phyloP scores from a whole-genome alignment of 2,888 invertebrate species.

The Theretra japonica region DNA sequence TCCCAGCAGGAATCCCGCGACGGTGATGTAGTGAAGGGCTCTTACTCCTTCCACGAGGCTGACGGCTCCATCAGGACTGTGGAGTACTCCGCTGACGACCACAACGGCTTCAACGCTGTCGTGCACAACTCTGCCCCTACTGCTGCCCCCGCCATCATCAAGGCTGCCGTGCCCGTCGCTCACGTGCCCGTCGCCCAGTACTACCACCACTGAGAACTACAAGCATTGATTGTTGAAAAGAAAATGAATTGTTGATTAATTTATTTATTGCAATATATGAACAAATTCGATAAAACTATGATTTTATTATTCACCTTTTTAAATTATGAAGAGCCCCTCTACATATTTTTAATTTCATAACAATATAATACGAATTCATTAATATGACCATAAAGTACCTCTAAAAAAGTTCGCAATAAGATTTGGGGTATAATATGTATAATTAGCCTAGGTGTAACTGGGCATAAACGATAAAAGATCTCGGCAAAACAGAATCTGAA shows the following conservation, averaged over 20 bases:
- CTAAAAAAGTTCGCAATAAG: too few species aligned
- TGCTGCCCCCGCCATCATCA: conserved; percentile 50
- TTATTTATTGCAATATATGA: conserved; percentile 40
- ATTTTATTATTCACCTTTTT: background rate
- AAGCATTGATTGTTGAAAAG: conserved; percentile 25
- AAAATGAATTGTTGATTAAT: conserved; percentile 39
- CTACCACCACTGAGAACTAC: conserved; percentile 52
- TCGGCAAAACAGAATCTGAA: too few species aligned
- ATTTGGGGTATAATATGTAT: too few species aligned
- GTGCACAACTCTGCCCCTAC: conserved; percentile 62
- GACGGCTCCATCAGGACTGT: conserved; percentile 80
- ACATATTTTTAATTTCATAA: too few species aligned
- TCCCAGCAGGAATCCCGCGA: conserved; percentile 76
- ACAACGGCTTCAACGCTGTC: conserved; percentile 71
- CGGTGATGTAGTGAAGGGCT: conserved; percentile 78
- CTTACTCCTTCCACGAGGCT: conserved; percentile 76
- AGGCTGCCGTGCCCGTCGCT: conserved; percentile 61
- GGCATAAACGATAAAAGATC: too few species aligned
- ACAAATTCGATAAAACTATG: background rate
- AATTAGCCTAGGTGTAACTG: too few species aligned
- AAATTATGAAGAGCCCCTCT: too few species aligned
- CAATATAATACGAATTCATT: too few species aligned
- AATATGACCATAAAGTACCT: too few species aligned
- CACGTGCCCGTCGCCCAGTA: conserved; percentile 48
- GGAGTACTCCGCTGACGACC: conserved; percentile 75